These are phyloP conservation scores for Lagria hirta DNA, from an alignment of 2,888 invertebrate genomes.

Conservation along the genomic window DNA sequence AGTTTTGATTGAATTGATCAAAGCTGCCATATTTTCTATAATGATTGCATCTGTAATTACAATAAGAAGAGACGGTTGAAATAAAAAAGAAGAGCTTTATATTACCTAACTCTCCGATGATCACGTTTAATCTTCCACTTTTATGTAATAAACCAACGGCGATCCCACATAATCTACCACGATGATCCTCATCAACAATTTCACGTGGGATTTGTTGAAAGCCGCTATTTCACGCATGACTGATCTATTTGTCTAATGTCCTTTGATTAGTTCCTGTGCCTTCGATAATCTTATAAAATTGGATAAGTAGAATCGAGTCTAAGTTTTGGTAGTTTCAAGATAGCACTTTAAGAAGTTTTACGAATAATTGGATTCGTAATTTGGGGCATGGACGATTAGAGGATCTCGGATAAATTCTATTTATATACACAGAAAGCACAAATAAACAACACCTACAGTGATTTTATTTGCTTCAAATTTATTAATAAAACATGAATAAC, in stretches of 20 bases:
- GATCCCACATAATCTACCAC: conserved; percentile 18
- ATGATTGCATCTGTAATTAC: too few relatives aligned
- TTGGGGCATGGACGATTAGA: conserved; percentile 1
- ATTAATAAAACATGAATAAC: conserved; percentile 27
- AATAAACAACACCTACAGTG: conserved; percentile 10
- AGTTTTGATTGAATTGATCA: too few relatives aligned
- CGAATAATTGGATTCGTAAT: conserved; percentile 14
- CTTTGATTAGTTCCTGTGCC: conserved; percentile 22
- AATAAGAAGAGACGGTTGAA: too few relatives aligned
- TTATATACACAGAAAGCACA: conserved; percentile 20
- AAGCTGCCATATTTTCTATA: too few relatives aligned
- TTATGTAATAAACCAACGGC: conserved; percentile 13
- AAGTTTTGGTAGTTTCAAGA: conserved; percentile 13
- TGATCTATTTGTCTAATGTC: conserved; percentile 24
- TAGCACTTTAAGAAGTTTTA: conserved; percentile 15
- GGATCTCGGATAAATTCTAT: conserved; percentile 9
- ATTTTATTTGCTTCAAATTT: conserved; percentile 20
- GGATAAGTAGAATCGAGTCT: conserved; percentile 6
- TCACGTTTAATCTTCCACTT: conserved; percentile 13
- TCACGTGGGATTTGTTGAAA: conserved; percentile 24
- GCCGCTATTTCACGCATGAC: conserved; percentile 29
- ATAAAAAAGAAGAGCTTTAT: too few relatives aligned
- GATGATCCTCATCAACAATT: conserved; percentile 23
- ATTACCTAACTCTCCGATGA: too few relatives aligned
- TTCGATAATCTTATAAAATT: conserved; percentile 10